Base-by-base conservation (phyloP, 2,113 vertebrate genomes). In the Brachypteracias leptosomus region DNA sequence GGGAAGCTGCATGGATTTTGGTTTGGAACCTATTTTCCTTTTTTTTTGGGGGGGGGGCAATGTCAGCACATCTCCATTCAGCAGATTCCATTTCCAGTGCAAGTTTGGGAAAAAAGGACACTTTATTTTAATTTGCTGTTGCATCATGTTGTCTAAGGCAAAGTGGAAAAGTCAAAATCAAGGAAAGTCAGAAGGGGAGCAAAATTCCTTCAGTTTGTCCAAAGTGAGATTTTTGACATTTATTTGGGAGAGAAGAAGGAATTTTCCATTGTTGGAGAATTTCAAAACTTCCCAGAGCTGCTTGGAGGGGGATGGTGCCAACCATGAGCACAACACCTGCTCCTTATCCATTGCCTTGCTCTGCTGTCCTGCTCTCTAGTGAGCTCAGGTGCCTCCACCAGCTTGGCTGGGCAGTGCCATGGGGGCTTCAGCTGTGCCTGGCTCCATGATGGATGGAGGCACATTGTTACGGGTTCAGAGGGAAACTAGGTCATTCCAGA, bases 351-450 rank as follows among this genome's bases (percentile, higher is more conserved):
- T 42, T 3, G 11, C 35, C 33, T 42, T 10, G 25, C 35, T 9
- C 33, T 49, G 71, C 66, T 38, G 35, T 51, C 28, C 22, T 0
- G 0, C 62, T 83, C 35, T 26, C 42, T 11, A 3, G 54, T 4
- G 77, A 7, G 44, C 42, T 55, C 57, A 4, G 38, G 14, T 40
- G 26, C 26, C 59, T 54, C 63, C 59, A 28, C 0, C 2, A 0
- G 22, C 33, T 29, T 20, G 57, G 16, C 36, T 1, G 2, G 10
- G 25, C 61, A n/a, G 22, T 0, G 2, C 16, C 0, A 0, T 5
- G 13, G 36, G 40, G 31, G 1, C 76, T 31, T 5, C 5, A 25
- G n/a, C 52, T 1, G 2, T 2, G 0, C 8, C 44, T 0, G 3
- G 33, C 87, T 29, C 35, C 4, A 9, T 0, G 0, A 9, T 8